Conservation (phyloP, 2,888 invertebrate genomes). For the Serrognathus titanus region DNA sequence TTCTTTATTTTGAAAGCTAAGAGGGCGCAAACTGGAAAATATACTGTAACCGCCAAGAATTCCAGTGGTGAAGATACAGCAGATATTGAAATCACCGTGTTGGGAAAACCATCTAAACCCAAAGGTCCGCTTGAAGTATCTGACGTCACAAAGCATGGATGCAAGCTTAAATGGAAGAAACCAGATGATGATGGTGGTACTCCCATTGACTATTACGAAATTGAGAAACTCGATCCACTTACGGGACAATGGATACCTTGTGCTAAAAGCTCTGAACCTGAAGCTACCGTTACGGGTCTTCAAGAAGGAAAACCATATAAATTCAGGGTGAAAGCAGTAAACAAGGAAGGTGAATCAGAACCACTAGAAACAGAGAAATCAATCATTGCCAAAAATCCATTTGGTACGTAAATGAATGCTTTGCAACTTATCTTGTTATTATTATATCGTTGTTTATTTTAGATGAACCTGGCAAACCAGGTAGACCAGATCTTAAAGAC, state of each 20-base stretch:
- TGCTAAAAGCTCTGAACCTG: slow-evolving; percentile 80
- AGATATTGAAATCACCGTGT: slow-evolving; percentile 83
- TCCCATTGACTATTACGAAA: slow-evolving; percentile 91
- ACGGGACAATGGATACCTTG: slow-evolving; percentile 93
- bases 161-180: slow-evolving; percentile 88
- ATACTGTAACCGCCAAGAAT: slow-evolving; percentile 86
- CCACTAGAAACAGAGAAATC: slow-evolving; percentile 90
- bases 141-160: slow-evolving; percentile 88
- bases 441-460: slow-evolving; percentile 37
- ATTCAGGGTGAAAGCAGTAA: slow-evolving; percentile 96
- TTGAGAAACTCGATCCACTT: slow-evolving; percentile 90
- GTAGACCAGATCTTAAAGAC: slow-evolving; percentile 82
- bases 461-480: slow-evolving; percentile 89
- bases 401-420: slow-evolving; percentile 57
- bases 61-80: slow-evolving; percentile 91
- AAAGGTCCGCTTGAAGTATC: slow-evolving; percentile 85
- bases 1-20: slow-evolving; percentile 81
- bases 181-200: slow-evolving; percentile 95
- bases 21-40: slow-evolving; percentile 80
- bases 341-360: slow-evolving; percentile 97
- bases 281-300: slow-evolving; percentile 77
- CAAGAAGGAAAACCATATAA: slow-evolving; percentile 96
- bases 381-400: slow-evolving; percentile 98
- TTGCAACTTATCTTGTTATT: slow-evolving; percentile 11
- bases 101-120: slow-evolving; percentile 72